Base-by-base conservation (phyloP, 2,888 invertebrate species). In the Drosophila maculinotata region DNA sequence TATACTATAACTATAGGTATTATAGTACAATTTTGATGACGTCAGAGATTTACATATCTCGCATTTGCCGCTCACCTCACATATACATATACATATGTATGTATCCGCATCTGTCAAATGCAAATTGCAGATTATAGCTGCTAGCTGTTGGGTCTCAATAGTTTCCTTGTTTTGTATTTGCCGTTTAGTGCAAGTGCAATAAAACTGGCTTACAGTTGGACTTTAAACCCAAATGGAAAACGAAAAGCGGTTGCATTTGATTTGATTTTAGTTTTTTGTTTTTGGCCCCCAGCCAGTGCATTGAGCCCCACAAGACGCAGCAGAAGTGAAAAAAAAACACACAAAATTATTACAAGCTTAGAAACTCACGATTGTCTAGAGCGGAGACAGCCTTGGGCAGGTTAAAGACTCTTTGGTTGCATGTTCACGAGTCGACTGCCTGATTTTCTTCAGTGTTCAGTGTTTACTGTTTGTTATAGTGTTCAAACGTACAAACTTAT, bases 251-350 rank as follows among this genome's bases (percentile, higher is more conserved):
- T 17, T 5, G 6, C 35, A 7, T 36, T 5, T 17, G 3, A 9
- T 12, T 15, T 26, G n/a, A 15, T n/a, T 1, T 10, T 6, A 7
- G 6, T 7, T 3, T 14, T 0, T 14, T 14, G 1, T 26, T n/a
- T 30, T 12, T 14, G 31, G 31, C 45, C 45, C 31, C 31, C 12
- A 31, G 45, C 3, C 45, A 31, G 45, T 20, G 9, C 45, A 31
- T 45, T 45, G 45, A 20, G 45, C 45, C 20, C 31, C n/a, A n/a
- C n/a, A n/a, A n/a, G n/a, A n/a, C n/a, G 31, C 9, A 38, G 36
- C 4, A 12, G 23, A 9, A 8, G 10, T 9, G 9, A 28, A 9
- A 20, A 23, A 39, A 12, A 25, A 9, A 25, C 39, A 41, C 1
- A 6, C n/a, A 23, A 10, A 2, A 38, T 20, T n/a, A 9, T 45